Conservation (phyloP, 2,888 invertebrate species). For the Eurois occulta region DNA sequence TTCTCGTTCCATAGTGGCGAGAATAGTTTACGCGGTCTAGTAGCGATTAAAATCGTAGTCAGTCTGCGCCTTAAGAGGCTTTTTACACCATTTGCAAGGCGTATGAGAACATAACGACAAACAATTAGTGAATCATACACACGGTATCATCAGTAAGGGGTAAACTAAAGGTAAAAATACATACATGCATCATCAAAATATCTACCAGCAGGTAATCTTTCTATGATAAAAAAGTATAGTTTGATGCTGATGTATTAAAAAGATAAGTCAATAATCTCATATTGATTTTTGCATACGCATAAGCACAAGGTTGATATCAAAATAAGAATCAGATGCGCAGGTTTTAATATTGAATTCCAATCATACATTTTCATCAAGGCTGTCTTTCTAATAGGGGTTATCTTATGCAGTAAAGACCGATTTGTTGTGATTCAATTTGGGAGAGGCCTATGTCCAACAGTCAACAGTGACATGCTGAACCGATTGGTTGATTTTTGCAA, state of each 20-base stretch:
- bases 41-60: no score
- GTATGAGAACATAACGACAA: not conserved
- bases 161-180: not conserved
- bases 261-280: constrained; percentile 35
- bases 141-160: not conserved
- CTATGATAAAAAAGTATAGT: constrained; percentile 15
- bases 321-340: not conserved
- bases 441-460: not conserved
- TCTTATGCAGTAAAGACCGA: not conserved
- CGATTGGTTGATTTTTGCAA: not conserved
- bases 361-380: not conserved
- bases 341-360: not conserved
- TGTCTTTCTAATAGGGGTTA: no score
- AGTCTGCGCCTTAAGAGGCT: no score
- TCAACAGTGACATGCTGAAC: not conserved
- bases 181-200: constrained; percentile 5
- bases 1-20: no score
- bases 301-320: not conserved
- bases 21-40: no score
- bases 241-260: constrained; percentile 11
- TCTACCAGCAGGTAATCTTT: constrained; percentile 17
- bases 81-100: no score
- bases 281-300: constrained; percentile 31
- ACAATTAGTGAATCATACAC: constrained; percentile 17
- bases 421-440: not conserved